A percentile compares a stretch with the other conserved stretches of the same genome.
These are phyloP conservation scores for Sternotherus odoratus DNA, from an alignment of 2,797 vertebrate genomes.

Conservation along the genomic window DNA sequence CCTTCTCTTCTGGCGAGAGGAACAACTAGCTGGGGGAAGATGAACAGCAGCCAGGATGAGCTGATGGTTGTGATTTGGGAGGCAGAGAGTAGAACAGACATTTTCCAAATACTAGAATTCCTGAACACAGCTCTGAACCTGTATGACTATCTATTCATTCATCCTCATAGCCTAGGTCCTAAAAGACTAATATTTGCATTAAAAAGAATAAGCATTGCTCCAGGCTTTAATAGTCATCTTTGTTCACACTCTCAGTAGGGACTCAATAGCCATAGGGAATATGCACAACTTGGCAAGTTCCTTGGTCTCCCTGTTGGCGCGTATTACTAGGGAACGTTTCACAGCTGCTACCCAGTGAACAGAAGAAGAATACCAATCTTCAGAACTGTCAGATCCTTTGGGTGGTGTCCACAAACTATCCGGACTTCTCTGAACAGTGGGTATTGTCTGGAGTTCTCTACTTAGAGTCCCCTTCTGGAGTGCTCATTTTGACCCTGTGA, in stretches of 20 bases:
- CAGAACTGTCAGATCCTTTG: background rate
- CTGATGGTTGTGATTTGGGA: background rate
- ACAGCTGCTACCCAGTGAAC: background rate
- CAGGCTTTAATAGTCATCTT: background rate
- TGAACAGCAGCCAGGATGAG: fast-evolving
- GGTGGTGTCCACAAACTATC: background rate
- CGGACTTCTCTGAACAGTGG: background rate
- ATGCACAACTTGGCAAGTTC: background rate
- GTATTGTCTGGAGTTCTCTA: background rate
- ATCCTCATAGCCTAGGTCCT: background rate
- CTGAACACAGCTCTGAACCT: background rate
- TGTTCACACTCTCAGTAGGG: background rate
- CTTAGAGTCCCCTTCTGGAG: background rate
- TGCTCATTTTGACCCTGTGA: background rate
- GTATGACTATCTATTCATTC: fast-evolving
- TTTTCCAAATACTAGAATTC: background rate
- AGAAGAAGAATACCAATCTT: background rate
- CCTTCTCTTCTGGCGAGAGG: background rate
- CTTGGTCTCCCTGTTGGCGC: background rate
- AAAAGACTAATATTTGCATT: fast-evolving
- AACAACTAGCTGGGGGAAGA: background rate
- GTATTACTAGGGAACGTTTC: background rate
- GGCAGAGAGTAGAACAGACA: background rate
- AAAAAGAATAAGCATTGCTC: background rate
- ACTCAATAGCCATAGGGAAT: background rate